Evolutionary conservation across 2,888 invertebrate species (phyloP).

Genomic region (Troides aeacus): DNA sequence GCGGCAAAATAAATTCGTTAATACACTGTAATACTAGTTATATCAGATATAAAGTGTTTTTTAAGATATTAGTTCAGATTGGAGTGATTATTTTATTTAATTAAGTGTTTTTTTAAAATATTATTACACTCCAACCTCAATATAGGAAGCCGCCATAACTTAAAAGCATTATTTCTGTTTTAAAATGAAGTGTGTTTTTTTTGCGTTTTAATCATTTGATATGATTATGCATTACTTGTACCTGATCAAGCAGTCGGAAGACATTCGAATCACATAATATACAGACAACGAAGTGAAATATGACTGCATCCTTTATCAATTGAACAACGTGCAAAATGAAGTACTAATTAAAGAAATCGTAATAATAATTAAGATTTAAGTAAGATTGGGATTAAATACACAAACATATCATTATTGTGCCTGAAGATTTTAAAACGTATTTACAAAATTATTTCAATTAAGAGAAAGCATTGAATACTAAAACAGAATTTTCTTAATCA

Average conservation of each 20-base stretch:
- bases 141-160: constrained; percentile 58
- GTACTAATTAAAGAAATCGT: constrained; percentile 36
- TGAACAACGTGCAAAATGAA: constrained; percentile 33
- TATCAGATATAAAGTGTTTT: constrained; percentile 10
- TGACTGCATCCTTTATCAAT: constrained; percentile 19
- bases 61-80: constrained; percentile 13
- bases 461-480: neutral
- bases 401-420: constrained; percentile 77
- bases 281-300: constrained; percentile 30
- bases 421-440: constrained; percentile 56
- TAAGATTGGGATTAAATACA: constrained; percentile 29
- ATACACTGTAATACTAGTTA: constrained; percentile 14
- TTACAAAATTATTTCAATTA: constrained; percentile 37
- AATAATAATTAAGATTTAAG: constrained; percentile 54
- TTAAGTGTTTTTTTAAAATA: constrained; percentile 10
- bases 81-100: neutral
- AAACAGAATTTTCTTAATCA: constrained; percentile 7
- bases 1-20: constrained; percentile 22
- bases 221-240: constrained; percentile 42
- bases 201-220: constrained; percentile 40
- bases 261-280: constrained; percentile 22
- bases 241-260: constrained; percentile 28
- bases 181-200: constrained; percentile 49
- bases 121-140: constrained; percentile 7
- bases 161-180: constrained; percentile 41